Conservation (phyloP, 2,888 invertebrate species). For the Dorcus hopei region DNA sequence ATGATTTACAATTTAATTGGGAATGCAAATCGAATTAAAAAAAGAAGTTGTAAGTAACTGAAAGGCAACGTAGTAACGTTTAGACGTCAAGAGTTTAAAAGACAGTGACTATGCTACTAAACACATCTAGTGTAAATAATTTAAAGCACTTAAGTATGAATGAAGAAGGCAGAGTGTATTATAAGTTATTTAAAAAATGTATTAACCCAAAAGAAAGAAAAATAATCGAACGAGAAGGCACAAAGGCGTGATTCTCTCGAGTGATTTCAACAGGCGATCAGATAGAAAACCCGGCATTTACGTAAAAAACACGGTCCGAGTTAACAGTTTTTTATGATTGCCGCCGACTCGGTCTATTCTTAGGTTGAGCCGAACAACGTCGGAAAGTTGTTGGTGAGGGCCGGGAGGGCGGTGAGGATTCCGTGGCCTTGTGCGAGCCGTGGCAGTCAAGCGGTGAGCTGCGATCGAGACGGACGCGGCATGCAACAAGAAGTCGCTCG, state of each 20-base stretch:
- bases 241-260: slow-evolving; percentile 34
- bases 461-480: slow-evolving; percentile 58
- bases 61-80: too few relatives aligned
- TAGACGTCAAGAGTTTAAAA: too few relatives aligned
- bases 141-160: too few relatives aligned
- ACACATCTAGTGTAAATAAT: too few relatives aligned
- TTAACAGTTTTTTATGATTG: slow-evolving; percentile 44
- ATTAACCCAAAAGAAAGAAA: background rate
- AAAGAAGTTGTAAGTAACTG: too few relatives aligned
- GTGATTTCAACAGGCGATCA: slow-evolving; percentile 45
- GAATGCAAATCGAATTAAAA: too few relatives aligned
- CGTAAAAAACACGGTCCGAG: slow-evolving; percentile 38
- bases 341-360: slow-evolving; percentile 47
- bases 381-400: slow-evolving; percentile 38
- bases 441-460: slow-evolving; percentile 57
- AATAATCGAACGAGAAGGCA: slow-evolving; percentile 4
- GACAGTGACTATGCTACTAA: too few relatives aligned
- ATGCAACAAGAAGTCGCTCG: slow-evolving; percentile 38
- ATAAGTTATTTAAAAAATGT: too few relatives aligned
- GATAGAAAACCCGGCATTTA: slow-evolving; percentile 43
- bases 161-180: too few relatives aligned
- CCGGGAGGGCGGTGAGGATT: slow-evolving; percentile 34
- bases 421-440: slow-evolving; percentile 50
- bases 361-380: slow-evolving; percentile 40
- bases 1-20: too few relatives aligned